Conservation (phyloP, 2,113 vertebrate species). For the Chamaetylas fuelleborni region DNA sequence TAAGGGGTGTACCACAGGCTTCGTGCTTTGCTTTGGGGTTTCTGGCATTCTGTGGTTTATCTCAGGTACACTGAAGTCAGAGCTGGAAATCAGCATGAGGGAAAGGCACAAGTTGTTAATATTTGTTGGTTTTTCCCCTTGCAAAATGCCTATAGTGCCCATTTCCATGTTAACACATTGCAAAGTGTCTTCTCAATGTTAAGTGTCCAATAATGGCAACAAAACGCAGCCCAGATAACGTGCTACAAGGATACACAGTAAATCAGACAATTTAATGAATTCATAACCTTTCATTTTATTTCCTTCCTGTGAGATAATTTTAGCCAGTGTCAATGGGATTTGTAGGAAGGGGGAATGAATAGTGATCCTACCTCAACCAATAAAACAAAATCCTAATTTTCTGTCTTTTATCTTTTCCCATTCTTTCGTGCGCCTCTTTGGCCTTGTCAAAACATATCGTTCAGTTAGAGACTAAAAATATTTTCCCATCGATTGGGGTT, state of each 20-base stretch:
- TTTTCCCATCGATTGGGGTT: slow-evolving; percentile 84
- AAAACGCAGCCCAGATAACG: slow-evolving; percentile 47
- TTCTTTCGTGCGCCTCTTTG: slow-evolving; percentile 79
- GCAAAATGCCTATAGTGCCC: not conserved
- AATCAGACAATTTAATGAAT: slow-evolving; percentile 74
- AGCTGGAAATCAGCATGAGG: not conserved
- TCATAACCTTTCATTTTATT: slow-evolving; percentile 75
- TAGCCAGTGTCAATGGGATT: slow-evolving; percentile 67
- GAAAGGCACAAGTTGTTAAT: not conserved
- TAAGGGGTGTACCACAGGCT: not conserved
- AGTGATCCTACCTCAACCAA: slow-evolving; percentile 71
- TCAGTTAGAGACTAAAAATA: slow-evolving; percentile 87
- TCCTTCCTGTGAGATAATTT: slow-evolving; percentile 74
- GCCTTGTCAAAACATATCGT: slow-evolving; percentile 84
- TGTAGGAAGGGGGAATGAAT: slow-evolving; percentile 68
- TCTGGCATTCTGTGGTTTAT: not conserved
- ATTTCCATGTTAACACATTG: not conserved
- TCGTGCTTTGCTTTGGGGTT: not conserved
- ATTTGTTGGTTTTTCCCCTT: not conserved
- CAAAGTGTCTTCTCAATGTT: not conserved
- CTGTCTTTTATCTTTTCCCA: slow-evolving; percentile 81
- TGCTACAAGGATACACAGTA: slow-evolving; percentile 49
- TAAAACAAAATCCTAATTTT: slow-evolving; percentile 85
- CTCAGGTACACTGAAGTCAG: not conserved
- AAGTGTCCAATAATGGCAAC: slow-evolving; percentile 38